These are phyloP conservation scores for Coracias cyanogaster DNA, from an alignment of 2,797 vertebrate genomes.

Conservation along the genomic window DNA sequence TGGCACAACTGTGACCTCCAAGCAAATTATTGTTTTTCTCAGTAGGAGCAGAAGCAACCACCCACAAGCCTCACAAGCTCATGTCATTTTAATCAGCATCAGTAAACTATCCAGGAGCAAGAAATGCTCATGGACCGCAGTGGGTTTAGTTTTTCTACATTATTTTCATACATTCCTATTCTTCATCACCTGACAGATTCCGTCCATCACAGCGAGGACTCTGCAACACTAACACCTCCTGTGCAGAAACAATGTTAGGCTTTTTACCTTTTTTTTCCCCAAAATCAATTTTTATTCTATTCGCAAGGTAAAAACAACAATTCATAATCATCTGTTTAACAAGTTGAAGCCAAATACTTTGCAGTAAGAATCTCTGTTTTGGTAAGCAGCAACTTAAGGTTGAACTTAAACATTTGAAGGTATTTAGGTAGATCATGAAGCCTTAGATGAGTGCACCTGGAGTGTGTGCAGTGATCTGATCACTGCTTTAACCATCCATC, in stretches of 20 bases:
- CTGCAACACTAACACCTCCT: neutral
- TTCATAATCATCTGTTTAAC: neutral
- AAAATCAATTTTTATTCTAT: neutral
- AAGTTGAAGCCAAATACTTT: neutral
- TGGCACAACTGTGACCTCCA: neutral
- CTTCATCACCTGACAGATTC: neutral
- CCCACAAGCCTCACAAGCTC: neutral
- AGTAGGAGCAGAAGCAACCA: neutral
- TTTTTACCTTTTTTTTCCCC: neutral
- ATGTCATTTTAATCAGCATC: neutral
- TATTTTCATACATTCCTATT: neutral
- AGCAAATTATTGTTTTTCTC: constrained; percentile 33
- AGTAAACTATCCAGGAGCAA: neutral
- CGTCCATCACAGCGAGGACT: neutral
- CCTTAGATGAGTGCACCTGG: neutral
- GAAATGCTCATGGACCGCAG: neutral
- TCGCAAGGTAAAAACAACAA: neutral
- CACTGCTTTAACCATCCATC: neutral
- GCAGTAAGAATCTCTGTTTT: neutral
- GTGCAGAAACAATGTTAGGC: fast-evolving
- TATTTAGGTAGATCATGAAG: neutral
- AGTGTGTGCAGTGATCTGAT: neutral
- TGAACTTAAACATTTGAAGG: neutral
- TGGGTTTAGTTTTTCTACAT: neutral
- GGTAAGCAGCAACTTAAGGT: neutral